These are phyloP conservation scores for Homarus gammarus DNA, from an alignment of 2,888 invertebrate species.

Conservation along the genomic window DNA sequence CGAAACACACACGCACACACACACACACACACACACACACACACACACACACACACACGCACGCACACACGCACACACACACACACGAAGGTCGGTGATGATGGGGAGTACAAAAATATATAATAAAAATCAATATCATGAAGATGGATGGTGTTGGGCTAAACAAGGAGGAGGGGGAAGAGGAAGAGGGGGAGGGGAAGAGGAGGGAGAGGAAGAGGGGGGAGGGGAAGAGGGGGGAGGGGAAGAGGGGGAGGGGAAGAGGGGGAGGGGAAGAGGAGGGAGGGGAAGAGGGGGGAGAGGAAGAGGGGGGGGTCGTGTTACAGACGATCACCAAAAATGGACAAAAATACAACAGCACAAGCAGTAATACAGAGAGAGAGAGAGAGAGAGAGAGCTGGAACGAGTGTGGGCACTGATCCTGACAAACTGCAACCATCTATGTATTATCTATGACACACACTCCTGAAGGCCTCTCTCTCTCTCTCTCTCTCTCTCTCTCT, in stretches of 20 bases:
- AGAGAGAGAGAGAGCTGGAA: too few relatives aligned
- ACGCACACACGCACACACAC: too few relatives aligned
- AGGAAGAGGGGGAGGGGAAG: not conserved
- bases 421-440: constrained; percentile 29
- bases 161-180: too few relatives aligned
- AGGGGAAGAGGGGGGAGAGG: not conserved
- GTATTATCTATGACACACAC: constrained; percentile 51
- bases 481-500: not conserved
- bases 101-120: too few relatives aligned
- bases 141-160: too few relatives aligned
- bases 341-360: not conserved
- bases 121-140: too few relatives aligned
- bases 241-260: not conserved
- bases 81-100: too few relatives aligned
- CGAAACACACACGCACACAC: too few relatives aligned
- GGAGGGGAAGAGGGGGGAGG: not conserved
- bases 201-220: not conserved
- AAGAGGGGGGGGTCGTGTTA: not conserved
- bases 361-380: not conserved
- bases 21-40: too few relatives aligned
- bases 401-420: constrained; percentile 27
- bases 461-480: not conserved
- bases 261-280: not conserved
- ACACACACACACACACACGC: too few relatives aligned
- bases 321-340: too few relatives aligned